Base-by-base conservation (phyloP, 2,113 vertebrate genomes). In the Mola mola region DNA sequence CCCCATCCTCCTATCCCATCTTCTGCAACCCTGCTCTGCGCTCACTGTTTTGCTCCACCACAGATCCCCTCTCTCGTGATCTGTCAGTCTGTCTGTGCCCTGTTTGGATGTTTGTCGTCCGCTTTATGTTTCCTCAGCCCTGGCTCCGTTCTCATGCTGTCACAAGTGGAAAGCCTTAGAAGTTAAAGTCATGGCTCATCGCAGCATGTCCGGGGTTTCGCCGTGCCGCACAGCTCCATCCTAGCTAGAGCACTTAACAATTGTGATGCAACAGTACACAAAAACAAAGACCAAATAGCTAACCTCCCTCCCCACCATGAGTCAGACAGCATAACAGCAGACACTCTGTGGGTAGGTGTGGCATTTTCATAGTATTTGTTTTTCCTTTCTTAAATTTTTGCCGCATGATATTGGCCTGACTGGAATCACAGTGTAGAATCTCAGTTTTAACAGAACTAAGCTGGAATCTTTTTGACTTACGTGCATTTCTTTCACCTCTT, bases 401-500 rank as follows among this genome's bases (percentile, higher is more conserved):
- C 75, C 61, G 51, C 20, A 43, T 78, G 58, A 78, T 77, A 62
- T 81, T 67, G 67, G 75, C 72, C 81, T 52, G 78, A 89, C 87
- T 86, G 85, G 83, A 90, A 85, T 74, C 44, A 55, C 65, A 69
- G 79, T 74, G 65, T 81, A 75, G 57, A 85, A 87, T 88, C 83
- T 88, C 83, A 78, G 55, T 78, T 63, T 17, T 55, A 38, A 83
- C 66, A 74, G 62, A 78, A 56, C 31, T 53, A 66, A 80, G 81
- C 68, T 88, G 74, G 76, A 85, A 79, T 58, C 36, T 77, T 16
- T 53, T 82, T 61, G 64, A 88, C 84, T 89, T 78, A 67, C 82
- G 71, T 78, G 82, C 92, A 88, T 91, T 93, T 88, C 90, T 84
- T 73, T 84, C 50, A 72, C 77, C 66, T 75, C 68, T 60, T 40